phyloP scores from a whole-genome alignment of 2,888 invertebrate genomes.

The Tachina fera region DNA sequence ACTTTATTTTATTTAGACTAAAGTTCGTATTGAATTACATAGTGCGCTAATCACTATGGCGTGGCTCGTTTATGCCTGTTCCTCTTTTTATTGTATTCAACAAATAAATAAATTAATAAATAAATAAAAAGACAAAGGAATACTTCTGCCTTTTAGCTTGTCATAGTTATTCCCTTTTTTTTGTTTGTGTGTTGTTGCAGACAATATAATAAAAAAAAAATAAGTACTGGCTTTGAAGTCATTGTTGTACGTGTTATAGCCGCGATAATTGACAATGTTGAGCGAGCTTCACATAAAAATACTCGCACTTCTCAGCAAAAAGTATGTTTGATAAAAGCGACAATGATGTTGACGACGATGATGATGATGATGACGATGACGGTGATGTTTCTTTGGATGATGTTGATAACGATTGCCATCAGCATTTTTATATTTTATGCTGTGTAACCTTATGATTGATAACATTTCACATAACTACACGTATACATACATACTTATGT shows the following conservation, averaged over 20 bases:
- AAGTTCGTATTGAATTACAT: no score
- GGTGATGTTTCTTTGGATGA: conserved; percentile 5
- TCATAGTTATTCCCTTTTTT: neutral
- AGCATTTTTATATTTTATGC: conserved; percentile 29
- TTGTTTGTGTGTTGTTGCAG: conserved; percentile 9
- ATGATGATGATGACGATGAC: conserved; percentile 10
- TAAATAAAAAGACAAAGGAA: neutral
- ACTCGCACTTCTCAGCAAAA: neutral
- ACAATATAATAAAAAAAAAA: neutral
- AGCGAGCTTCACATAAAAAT: neutral
- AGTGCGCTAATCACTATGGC: no score
- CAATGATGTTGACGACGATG: conserved; percentile 13
- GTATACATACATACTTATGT: neutral
- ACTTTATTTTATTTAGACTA: no score
- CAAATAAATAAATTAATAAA: neutral
- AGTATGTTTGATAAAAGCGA: conserved; percentile 16
- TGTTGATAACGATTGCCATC: conserved; percentile 9
- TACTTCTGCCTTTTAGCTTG: neutral
- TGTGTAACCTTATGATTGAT: conserved; percentile 42
- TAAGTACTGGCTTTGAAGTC: conserved; percentile 22
- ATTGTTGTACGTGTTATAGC: conserved; percentile 38
- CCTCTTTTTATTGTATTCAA: neutral
- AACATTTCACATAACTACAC: conserved; percentile 30
- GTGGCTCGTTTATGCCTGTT: no score
- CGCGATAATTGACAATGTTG: conserved; percentile 48